These are phyloP conservation scores for Eristalis arbustorum DNA, from an alignment of 2,888 invertebrate genomes.

Conservation along the genomic window DNA sequence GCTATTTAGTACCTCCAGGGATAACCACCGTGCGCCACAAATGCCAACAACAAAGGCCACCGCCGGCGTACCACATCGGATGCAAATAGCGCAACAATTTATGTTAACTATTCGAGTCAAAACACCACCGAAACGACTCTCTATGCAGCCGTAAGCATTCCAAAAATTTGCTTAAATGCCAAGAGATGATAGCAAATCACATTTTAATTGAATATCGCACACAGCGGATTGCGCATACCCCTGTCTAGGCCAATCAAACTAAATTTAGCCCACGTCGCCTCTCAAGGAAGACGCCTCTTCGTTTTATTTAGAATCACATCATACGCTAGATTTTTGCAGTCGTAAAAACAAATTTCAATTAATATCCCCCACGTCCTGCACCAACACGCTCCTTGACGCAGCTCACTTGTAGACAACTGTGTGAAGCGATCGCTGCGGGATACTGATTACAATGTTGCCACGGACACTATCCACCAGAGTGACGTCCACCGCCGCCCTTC, in stretches of 20 bases:
- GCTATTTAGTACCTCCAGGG: too few relatives aligned
- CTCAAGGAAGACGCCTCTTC: not conserved
- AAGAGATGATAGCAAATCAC: slow-evolving; percentile 48
- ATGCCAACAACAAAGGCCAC: slow-evolving; percentile 3
- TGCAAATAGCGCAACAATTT: slow-evolving; percentile 10
- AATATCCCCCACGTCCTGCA: not conserved
- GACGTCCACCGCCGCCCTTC: slow-evolving; percentile 74
- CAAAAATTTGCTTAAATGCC: slow-evolving; percentile 40
- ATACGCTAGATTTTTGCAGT: slow-evolving; percentile 55
- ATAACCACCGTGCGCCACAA: not conserved
- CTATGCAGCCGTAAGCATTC: slow-evolving; percentile 29
- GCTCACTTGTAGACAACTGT: slow-evolving; percentile 58
- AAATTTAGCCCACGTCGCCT: slow-evolving; percentile 24
- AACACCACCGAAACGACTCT: slow-evolving; percentile 14
- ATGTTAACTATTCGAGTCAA: not conserved
- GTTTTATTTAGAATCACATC: slow-evolving; percentile 30
- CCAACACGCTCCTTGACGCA: not conserved
- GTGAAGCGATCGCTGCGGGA: slow-evolving; percentile 73
- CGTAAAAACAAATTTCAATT: slow-evolving; percentile 55
- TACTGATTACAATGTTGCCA: slow-evolving; percentile 76
- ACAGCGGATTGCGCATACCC: not conserved
- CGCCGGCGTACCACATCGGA: not conserved
- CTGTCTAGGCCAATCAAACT: slow-evolving; percentile 47
- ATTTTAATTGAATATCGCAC: slow-evolving; percentile 43
- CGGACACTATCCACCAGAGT: slow-evolving; percentile 78